Evolutionary conservation across 1,140 invertebrate species (phyloP).

Genomic region (Drosophila lacteicornis): DNA sequence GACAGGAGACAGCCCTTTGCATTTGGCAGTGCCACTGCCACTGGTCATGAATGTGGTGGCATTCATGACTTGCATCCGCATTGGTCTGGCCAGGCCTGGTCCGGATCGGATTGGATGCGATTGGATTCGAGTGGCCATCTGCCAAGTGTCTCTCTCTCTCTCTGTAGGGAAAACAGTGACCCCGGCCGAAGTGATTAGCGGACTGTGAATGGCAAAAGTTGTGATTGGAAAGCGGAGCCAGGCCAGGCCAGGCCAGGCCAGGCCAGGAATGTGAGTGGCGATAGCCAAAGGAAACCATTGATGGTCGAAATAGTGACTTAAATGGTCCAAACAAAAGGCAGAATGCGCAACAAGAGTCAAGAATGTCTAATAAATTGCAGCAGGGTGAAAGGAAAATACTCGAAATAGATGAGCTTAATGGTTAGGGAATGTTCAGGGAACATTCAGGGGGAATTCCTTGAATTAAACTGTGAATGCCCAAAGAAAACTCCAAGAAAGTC

Average conservation of each 20-base stretch:
- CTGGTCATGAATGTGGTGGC: constrained; percentile 48
- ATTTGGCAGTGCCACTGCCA: constrained; percentile 34
- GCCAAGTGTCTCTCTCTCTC: constrained; percentile 11
- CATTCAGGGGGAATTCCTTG: not conserved
- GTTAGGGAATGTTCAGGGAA: not conserved
- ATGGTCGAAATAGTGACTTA: constrained; percentile 12
- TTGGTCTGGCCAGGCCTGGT: constrained; percentile 5
- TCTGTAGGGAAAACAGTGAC: constrained; percentile 8
- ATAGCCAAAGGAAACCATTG: constrained; percentile 5
- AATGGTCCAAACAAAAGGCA: constrained; percentile 8
- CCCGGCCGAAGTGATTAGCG: constrained; percentile 29
- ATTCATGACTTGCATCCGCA: constrained; percentile 56
- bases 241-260: too few species aligned
- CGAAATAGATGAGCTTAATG: not conserved
- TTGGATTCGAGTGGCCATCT: constrained; percentile 23
- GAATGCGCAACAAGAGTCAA: not conserved
- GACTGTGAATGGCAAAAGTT: constrained; percentile 21
- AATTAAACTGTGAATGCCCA: too few species aligned
- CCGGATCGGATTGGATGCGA: not conserved
- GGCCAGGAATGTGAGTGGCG: constrained; percentile 16
- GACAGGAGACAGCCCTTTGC: constrained; percentile 35
- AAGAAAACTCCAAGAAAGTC: too few species aligned
- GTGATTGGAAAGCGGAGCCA: constrained; percentile 17
- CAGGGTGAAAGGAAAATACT: constrained; percentile 20
- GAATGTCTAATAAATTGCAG: constrained; percentile 12